Conservation (phyloP, 2,797 vertebrate genomes). For the Pipistrellus nathusii region DNA sequence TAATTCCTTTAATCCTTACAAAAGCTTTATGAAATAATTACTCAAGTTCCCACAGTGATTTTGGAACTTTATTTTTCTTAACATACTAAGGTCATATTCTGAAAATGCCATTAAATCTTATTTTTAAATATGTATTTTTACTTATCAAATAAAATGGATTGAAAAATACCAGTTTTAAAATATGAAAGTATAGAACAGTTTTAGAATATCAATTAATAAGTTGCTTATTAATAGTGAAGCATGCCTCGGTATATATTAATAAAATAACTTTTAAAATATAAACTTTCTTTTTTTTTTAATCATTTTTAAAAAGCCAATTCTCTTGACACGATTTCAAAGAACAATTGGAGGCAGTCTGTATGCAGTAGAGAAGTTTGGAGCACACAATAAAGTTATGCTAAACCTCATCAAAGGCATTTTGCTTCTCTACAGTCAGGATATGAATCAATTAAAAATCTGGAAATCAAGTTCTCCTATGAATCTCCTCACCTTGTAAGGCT, state of each 20-base stretch:
- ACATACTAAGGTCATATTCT: neutral
- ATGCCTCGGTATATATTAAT: neutral
- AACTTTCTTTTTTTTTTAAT: neutral
- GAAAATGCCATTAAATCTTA: neutral
- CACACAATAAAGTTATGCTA: neutral
- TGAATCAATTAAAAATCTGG: neutral
- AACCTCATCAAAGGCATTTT: neutral
- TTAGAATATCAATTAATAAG: neutral
- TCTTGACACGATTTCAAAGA: neutral
- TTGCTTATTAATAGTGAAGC: neutral
- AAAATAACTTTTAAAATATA: neutral
- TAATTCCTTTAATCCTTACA: constrained; percentile 3
- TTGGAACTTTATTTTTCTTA: neutral
- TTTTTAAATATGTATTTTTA: neutral
- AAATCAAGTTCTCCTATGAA: neutral
- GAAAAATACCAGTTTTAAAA: neutral
- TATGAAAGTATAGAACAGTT: neutral
- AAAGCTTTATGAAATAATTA: neutral
- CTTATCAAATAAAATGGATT: neutral
- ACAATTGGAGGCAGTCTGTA: neutral
- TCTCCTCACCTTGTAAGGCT: neutral
- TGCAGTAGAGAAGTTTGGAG: neutral
- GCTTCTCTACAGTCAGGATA: neutral
- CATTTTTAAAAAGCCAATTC: neutral
- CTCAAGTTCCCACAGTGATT: neutral